Evolutionary conservation across 2,888 invertebrate species (phyloP), one percentile per base, ranked within the genome.

Genomic region (Marasmarcha lunaedactyla): DNA sequence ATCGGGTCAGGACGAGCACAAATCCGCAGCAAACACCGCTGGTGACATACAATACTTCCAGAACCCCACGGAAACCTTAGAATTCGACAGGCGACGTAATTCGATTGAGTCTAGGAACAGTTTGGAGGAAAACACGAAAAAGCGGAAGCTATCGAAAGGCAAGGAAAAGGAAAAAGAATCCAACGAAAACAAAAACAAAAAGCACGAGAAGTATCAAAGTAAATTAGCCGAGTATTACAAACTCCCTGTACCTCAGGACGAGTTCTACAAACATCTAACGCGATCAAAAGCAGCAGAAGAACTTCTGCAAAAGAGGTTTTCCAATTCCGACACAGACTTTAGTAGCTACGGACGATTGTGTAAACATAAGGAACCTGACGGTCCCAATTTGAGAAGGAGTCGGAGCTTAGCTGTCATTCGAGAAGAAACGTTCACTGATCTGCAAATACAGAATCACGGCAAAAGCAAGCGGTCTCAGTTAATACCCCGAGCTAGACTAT

Each of bases 401-500:
- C 85, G 90, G 55, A 91, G 91, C 58, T 86, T 92, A 59, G 91
- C 91, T 46, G 89, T 90, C 44, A 90, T 91, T 63, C 86, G 91
- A 62, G 92, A 92, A 65, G 90, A 92, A 71, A 88, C 90, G 35
- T 90, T 88, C 71, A 88, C 88, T 55, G 89, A 88, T 59, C 85
- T 89, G 55, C 88, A 89, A 67, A 86, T 88, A 56, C 86, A 86
- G 51, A 84, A 86, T 51, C 86, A 87, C 63, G 86, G 87, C 48
- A 85, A 86, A 54, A 86, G 84, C 56, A 86, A 89, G 59, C 85
- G 91, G 54, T 90, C 90, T 38, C 92, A 92, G 71, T 84, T 93
- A 42, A 93, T 93, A 71, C 93, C 93, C 43, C 86, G 93, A 55
- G 92, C 92, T 38, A 90, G 90, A 63, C 84, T 93, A 48, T 90